Evolutionary conservation across 2,113 vertebrate species (phyloP).

Genomic region (Malurus alboscapulatus): DNA sequence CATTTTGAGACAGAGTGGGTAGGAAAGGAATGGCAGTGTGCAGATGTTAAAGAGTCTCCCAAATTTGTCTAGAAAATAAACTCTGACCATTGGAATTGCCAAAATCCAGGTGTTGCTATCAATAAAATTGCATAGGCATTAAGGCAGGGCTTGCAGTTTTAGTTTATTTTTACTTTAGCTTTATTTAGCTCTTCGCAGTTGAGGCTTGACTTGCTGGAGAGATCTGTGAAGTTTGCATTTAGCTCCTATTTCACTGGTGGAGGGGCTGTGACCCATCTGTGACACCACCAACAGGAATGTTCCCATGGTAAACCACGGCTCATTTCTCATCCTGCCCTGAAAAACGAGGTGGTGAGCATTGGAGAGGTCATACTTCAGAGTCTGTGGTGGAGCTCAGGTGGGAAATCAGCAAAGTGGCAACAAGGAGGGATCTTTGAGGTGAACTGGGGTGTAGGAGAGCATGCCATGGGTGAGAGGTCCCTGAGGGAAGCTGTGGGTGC

Average conservation of each 20-base stretch:
- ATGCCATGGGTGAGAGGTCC: neutral
- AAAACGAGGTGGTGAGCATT: neutral
- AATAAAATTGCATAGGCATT: neutral
- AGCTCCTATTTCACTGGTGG: rapidly evolving
- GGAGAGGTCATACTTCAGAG: neutral
- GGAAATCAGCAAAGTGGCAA: neutral
- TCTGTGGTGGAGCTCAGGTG: neutral
- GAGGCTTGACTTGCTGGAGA: neutral
- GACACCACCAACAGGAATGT: neutral
- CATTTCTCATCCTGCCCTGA: neutral
- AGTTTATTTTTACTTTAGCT: neutral
- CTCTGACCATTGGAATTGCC: neutral
- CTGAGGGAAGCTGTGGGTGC: neutral
- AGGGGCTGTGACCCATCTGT: neutral
- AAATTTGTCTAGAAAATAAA: neutral
- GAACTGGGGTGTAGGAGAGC: neutral
- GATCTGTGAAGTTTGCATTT: neutral
- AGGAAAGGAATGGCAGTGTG: neutral
- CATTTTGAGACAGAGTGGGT: neutral
- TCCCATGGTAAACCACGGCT: neutral
- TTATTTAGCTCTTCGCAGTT: neutral
- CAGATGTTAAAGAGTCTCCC: neutral
- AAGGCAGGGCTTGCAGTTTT: neutral
- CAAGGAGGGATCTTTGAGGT: neutral
- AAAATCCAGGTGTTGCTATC: neutral